Evolutionary conservation across 2,797 vertebrate genomes (phyloP).

Genomic region (Hippopotamyrus pictus): DNA sequence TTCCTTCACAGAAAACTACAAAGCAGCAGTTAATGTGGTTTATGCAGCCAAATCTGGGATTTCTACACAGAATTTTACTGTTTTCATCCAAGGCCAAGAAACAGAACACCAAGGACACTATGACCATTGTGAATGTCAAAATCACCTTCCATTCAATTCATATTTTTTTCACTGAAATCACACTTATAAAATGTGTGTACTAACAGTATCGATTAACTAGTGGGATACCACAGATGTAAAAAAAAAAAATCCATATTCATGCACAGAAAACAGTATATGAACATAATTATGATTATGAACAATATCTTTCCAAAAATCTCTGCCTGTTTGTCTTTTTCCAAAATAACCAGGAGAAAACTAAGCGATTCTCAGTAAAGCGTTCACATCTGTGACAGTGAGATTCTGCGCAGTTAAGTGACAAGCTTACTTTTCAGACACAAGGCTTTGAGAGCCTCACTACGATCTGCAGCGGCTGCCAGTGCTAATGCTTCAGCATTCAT

Average conservation of each 20-base stretch:
- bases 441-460: background rate
- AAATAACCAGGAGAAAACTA: background rate
- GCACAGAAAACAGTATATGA: background rate
- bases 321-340: background rate
- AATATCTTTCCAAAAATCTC: background rate
- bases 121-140: background rate
- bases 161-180: background rate
- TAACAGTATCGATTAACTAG: background rate
- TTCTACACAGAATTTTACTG: background rate
- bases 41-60: background rate
- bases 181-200: background rate
- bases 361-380: background rate
- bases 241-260: background rate
- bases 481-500: background rate
- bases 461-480: background rate
- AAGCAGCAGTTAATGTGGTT: background rate
- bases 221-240: background rate
- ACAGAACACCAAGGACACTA: background rate
- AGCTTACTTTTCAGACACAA: background rate
- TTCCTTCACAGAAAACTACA: background rate
- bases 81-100: background rate
- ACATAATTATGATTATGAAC: background rate
- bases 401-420: background rate
- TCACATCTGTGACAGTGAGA: background rate
- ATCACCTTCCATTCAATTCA: background rate